Percentiles rank a stretch among this genome's conserved stretches.
Conservation (phyloP, 2,888 invertebrate genomes). For the Troides aeacus region DNA sequence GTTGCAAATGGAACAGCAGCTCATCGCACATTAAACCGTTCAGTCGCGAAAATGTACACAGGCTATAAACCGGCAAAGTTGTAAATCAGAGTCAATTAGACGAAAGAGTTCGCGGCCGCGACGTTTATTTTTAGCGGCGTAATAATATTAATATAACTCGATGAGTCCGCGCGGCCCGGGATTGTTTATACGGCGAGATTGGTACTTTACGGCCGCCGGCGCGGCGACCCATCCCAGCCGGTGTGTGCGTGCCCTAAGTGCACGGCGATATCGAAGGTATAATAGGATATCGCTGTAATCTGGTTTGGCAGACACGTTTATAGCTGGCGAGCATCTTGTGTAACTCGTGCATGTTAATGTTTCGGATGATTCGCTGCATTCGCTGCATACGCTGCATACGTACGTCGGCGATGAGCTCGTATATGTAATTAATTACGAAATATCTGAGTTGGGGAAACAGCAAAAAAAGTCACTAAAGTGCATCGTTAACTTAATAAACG, state of each 20-base stretch:
- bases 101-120: conserved; percentile 42
- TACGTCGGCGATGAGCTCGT: no score
- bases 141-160: conserved; percentile 43
- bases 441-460: no score
- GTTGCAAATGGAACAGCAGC: conserved; percentile 35
- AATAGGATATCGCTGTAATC: background rate
- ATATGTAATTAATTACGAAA: no score
- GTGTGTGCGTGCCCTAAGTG: background rate
- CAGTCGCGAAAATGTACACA: conserved; percentile 30
- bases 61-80: conserved; percentile 59
- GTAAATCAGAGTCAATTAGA: conserved; percentile 70
- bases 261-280: background rate
- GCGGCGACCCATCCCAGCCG: no score
- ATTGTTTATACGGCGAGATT: conserved; percentile 35
- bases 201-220: conserved; percentile 21
- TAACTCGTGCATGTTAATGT: no score
- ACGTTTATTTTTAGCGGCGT: conserved; percentile 48
- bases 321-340: no score
- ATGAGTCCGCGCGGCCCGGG: conserved; percentile 30
- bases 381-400: no score
- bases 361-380: no score
- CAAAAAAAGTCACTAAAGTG: no score
- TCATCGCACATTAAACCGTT: conserved; percentile 28
- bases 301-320: no score
- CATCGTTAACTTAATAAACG: no score